phyloP scores from a whole-genome alignment of 2,797 vertebrate species.

The Enteromius trimaculatus region DNA sequence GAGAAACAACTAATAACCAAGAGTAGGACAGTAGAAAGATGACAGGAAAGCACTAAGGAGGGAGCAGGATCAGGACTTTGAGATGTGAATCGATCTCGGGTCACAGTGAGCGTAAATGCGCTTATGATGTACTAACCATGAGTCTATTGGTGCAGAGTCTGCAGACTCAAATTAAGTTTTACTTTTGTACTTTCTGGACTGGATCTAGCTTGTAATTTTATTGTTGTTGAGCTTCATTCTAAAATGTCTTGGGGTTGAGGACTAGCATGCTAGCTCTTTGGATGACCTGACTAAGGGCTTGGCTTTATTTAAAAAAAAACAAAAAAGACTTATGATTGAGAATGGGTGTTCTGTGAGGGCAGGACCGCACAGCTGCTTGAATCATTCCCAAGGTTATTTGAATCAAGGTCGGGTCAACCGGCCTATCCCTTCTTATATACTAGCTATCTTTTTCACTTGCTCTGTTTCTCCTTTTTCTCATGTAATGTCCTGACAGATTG shows the following conservation, averaged over 20 bases:
- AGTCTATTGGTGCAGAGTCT: no score
- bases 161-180: background rate
- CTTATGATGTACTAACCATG: rapidly evolving
- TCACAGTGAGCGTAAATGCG: no score
- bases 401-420: constrained; percentile 38
- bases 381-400: constrained; percentile 47
- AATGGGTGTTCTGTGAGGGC: constrained; percentile 53
- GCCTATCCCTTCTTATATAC: constrained; percentile 43
- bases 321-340: constrained; percentile 45
- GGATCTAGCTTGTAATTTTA: background rate
- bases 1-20: background rate
- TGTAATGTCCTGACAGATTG: constrained; percentile 11
- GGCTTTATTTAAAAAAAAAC: constrained; percentile 21
- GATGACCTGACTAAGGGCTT: constrained; percentile 40
- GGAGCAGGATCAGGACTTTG: no score
- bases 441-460: constrained; percentile 14
- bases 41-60: no score
- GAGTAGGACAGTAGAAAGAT: no score
- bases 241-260: constrained; percentile 8
- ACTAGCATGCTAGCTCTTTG: constrained; percentile 29
- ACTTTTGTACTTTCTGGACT: background rate
- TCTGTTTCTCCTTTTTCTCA: constrained; percentile 18
- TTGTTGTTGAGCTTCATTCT: background rate
- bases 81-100: no score
- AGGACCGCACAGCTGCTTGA: constrained; percentile 51